Evolutionary conservation across 2,888 invertebrate genomes (phyloP).

Genomic region (Athalia cordata): DNA sequence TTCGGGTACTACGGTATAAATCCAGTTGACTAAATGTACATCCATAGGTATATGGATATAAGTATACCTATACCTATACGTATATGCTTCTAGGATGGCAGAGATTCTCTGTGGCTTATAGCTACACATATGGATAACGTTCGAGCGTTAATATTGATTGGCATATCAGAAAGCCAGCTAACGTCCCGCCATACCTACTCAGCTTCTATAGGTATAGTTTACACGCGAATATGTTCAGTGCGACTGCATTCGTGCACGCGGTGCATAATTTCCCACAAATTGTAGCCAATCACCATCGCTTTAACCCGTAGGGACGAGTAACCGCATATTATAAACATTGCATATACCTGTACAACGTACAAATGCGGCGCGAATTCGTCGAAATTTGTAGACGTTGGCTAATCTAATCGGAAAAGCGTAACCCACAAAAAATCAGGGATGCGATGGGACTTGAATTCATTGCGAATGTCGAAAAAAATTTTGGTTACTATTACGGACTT

Average conservation of each 20-base stretch:
- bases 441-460: no score
- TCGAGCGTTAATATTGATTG: conserved; percentile 23
- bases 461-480: no score
- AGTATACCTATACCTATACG: not conserved
- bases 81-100: not conserved
- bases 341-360: not conserved
- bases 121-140: not conserved
- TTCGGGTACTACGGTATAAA: not conserved
- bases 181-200: not conserved
- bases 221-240: no score
- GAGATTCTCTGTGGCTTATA: conserved; percentile 8
- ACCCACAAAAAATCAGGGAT: no score
- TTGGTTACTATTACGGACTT: no score
- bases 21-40: not conserved
- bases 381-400: no score
- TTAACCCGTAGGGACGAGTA: not conserved
- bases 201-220: no score
- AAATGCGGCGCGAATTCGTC: no score
- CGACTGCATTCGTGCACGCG: no score
- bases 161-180: conserved; percentile 6
- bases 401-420: no score
- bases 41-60: not conserved
- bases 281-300: conserved; percentile 1
- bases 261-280: conserved; percentile 7
- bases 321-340: not conserved